Evolutionary conservation across 37 sponge, comb jelly and placozoan species (phyloP).

Genomic region (Aplysina aerophoba): DNA sequence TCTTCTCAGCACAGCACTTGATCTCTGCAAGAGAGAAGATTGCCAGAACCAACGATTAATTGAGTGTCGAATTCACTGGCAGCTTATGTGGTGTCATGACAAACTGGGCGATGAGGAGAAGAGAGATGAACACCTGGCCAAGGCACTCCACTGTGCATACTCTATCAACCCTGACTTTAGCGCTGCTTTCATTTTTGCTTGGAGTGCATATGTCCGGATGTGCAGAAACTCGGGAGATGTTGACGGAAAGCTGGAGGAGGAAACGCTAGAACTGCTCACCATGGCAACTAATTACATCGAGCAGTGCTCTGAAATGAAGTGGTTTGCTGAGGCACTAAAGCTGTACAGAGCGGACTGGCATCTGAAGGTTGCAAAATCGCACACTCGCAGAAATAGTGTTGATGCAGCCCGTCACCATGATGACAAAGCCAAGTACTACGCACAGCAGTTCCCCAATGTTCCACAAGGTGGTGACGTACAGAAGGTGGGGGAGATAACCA

Average conservation of each 20-base stretch:
- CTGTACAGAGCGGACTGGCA: slow-evolving; percentile 25
- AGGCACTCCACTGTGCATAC: not conserved
- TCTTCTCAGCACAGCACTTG: not conserved
- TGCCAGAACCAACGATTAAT: not conserved
- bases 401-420: not conserved
- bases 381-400: not conserved
- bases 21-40: not conserved
- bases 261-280: not conserved
- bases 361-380: not conserved
- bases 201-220: not conserved
- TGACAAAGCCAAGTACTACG: not conserved
- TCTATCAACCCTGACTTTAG: slow-evolving; percentile 23
- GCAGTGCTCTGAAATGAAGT: slow-evolving; percentile 12
- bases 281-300: not conserved
- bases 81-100: slow-evolving; percentile 33
- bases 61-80: slow-evolving; percentile 10
- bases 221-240: not conserved
- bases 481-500: not conserved
- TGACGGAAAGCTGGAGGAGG: not conserved
- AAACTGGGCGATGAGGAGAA: not conserved
- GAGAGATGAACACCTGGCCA: slow-evolving; percentile 8
- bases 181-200: slow-evolving; percentile 23
- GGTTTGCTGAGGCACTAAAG: slow-evolving; percentile 11
- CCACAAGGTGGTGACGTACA: not conserved
- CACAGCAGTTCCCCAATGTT: not conserved